A percentile compares a stretch with the other conserved stretches of the same genome.
Evolutionary conservation across 1,140 invertebrate species (phyloP).

Genomic region (Calliphora vicina): DNA sequence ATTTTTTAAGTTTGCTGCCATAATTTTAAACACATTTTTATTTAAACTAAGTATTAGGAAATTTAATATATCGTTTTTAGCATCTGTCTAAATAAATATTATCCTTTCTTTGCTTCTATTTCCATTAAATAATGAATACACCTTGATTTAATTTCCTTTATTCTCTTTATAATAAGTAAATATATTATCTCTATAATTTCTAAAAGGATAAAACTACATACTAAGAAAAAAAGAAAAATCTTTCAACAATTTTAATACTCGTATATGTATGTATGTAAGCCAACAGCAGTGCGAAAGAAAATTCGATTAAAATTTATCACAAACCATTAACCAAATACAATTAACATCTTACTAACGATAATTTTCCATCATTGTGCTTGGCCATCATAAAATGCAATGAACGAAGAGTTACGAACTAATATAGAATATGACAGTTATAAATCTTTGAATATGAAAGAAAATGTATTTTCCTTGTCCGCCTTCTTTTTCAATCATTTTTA

Average conservation of each 20-base stretch:
- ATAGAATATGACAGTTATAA: background rate
- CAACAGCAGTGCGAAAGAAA: background rate
- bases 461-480: background rate
- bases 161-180: too few relatives aligned
- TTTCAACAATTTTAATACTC: background rate
- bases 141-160: too few relatives aligned
- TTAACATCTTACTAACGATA: background rate
- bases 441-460: background rate
- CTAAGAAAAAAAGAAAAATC: background rate
- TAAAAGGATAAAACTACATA: too few relatives aligned
- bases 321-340: conserved; percentile 16
- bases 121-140: too few relatives aligned
- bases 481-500: background rate
- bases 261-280: too few relatives aligned
- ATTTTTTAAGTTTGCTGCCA: too few relatives aligned
- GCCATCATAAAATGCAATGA: conserved; percentile 8
- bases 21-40: too few relatives aligned
- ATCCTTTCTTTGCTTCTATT: too few relatives aligned
- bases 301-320: background rate
- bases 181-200: too few relatives aligned
- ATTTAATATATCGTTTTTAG: too few relatives aligned
- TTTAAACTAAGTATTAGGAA: too few relatives aligned
- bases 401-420: background rate
- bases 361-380: background rate
- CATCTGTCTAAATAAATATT: too few relatives aligned